Evolutionary conservation across 2,888 invertebrate genomes (phyloP).

Genomic region (Mimas tiliae): DNA sequence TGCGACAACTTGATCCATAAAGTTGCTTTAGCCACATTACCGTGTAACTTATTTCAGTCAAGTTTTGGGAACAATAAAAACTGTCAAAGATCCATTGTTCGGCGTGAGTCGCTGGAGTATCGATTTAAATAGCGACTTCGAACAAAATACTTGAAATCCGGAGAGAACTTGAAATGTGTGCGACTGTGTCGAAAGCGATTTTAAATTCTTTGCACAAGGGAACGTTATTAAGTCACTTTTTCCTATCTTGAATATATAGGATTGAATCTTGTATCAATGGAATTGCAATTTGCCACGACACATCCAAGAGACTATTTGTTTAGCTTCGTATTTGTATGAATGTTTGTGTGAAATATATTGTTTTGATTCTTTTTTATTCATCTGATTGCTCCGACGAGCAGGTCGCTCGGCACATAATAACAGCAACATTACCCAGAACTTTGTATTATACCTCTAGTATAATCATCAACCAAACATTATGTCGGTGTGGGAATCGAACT

Average conservation of each 20-base stretch:
- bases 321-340: no score
- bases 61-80: slow-evolving; percentile 20
- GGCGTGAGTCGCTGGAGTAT: background rate
- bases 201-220: slow-evolving; percentile 11
- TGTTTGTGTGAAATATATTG: no score
- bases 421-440: no score
- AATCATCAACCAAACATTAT: no score
- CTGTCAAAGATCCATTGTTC: slow-evolving; percentile 23
- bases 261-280: background rate
- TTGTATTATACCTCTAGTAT: no score
- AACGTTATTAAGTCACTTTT: background rate
- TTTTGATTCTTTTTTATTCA: no score
- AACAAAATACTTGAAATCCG: slow-evolving; percentile 10
- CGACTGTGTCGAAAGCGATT: background rate
- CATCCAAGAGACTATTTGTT: no score
- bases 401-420: no score
- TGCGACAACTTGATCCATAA: slow-evolving; percentile 10
- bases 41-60: slow-evolving; percentile 13
- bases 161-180: slow-evolving; percentile 5
- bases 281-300: no score
- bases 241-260: background rate
- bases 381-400: no score
- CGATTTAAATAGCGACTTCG: slow-evolving; percentile 11
- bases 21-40: slow-evolving; percentile 16
- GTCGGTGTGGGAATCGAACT: no score